Base-by-base conservation (phyloP, 2,888 invertebrate species). In the Acheta domesticus region DNA sequence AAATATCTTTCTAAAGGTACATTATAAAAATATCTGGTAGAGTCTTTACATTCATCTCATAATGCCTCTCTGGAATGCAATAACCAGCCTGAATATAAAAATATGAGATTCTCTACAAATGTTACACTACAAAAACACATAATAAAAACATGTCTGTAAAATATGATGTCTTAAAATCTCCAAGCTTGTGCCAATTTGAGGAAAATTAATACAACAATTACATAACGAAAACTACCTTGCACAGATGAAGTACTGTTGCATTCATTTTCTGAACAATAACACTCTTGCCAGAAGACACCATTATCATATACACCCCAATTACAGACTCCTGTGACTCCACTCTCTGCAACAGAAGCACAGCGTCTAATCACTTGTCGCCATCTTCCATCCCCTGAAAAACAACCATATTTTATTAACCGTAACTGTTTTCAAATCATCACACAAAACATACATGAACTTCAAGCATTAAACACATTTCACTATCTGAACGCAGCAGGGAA, bases 241-340 rank as follows among this genome's bases (percentile, higher is more conserved):
- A 75, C 4, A n/a, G 19, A 8, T 14, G 75, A 16, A n/a, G 83
- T 81, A 73, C 81, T 84, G 85, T 98, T 98, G 86, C 98, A 98
- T 82, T 94, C 93, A 85, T 98, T 97, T 80, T 93, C 91, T 0
- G 96, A 93, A 86, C 98, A 98, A 85, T 98, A 98, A 85, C 98
- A 98, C 85, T 97, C 96, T 86, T 98, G 97, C 95, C 96, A 97
- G 86, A 97, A 98, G 0, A 95, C 95, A 4, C 98, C 98, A 84
- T 97, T 97, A 83, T 95, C 94, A 83, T 95, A 93, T 79, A 98
- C 95, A 21, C 96, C 96, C 98, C 98, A 98, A 85, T 97, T 96
- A 85, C 98, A 98, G 0, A 98, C 97, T 79, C 96, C 97, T 0
- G 97, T 96, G 0, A 96, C 96, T 82, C 96, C 96, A 1, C 94